Conservation (phyloP, 2,113 vertebrate species). For the Phocoena sinus region DNA sequence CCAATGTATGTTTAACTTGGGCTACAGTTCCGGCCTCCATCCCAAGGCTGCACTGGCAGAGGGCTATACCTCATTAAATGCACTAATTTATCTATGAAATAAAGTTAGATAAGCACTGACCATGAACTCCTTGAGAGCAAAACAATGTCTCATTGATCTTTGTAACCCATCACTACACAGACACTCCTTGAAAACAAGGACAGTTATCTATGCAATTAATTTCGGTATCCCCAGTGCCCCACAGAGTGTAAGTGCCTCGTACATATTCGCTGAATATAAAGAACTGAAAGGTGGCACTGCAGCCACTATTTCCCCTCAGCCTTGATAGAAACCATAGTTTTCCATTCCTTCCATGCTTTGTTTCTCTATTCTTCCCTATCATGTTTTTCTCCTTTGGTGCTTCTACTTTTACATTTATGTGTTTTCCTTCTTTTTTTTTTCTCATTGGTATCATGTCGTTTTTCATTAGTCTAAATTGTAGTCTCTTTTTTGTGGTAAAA, state of each 20-base stretch:
- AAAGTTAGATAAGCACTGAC: not conserved
- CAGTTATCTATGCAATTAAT: not conserved
- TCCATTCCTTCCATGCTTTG: not conserved
- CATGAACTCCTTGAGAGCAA: not conserved
- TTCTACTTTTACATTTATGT: not conserved
- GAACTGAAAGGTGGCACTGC: not conserved
- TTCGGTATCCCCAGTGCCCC: not conserved
- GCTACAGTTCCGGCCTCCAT: not conserved
- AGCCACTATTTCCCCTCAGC: not conserved
- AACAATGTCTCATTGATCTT: not conserved
- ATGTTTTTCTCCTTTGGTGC: not conserved
- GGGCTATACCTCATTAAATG: not conserved
- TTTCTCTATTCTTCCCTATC: not conserved
- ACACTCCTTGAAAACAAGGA: not conserved
- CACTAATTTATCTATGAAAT: not conserved
- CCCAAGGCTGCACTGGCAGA: not conserved
- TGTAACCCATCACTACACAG: not conserved
- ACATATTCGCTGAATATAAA: not conserved
- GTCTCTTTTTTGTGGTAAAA: not conserved
- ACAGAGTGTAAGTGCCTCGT: not conserved
- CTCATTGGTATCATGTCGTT: not conserved
- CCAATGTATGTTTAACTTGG: not conserved
- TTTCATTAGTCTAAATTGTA: not conserved
- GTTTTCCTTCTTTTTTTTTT: not conserved
- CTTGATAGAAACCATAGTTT: not conserved